Percentiles rank a stretch among this genome's conserved stretches.
These are phyloP conservation scores for Criorhina ranunculi DNA, from an alignment of 2,888 invertebrate genomes.

Conservation along the genomic window DNA sequence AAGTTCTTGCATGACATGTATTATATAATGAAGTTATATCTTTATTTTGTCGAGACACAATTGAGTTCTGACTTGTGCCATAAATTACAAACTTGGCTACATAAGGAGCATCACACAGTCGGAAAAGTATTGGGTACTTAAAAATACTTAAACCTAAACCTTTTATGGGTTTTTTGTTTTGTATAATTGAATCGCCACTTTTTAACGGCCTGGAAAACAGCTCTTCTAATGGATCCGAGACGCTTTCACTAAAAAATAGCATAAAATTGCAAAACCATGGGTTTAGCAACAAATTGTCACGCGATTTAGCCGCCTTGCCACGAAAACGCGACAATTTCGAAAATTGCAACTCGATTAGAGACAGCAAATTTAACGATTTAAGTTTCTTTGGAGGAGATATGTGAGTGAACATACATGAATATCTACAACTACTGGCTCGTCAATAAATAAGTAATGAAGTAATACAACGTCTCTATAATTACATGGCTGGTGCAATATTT, in stretches of 20 bases:
- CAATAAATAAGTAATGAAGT: background rate
- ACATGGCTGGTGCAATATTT: background rate
- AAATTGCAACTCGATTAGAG: conserved; percentile 7
- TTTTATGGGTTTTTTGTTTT: too few species aligned
- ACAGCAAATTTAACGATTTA: background rate
- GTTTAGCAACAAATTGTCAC: conserved; percentile 5
- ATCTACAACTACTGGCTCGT: background rate
- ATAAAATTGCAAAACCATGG: background rate
- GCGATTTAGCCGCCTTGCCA: background rate
- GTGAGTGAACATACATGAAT: too few species aligned
- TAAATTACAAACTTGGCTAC: too few species aligned
- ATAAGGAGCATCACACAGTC: too few species aligned
- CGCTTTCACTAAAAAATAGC: background rate
- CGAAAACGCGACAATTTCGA: background rate
- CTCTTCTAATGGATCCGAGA: background rate
- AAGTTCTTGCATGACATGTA: background rate
- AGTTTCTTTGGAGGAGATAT: conserved; percentile 1
- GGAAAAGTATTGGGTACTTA: too few species aligned
- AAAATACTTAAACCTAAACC: too few species aligned
- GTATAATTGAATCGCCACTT: too few species aligned
- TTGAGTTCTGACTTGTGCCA: background rate
- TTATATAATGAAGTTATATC: background rate
- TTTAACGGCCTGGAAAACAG: too few species aligned
- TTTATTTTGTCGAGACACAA: background rate
- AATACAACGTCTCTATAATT: background rate